Percentiles rank a stretch among this genome's conserved stretches.
Evolutionary conservation across 2,113 vertebrate genomes (phyloP).

Genomic region (Mola mola): DNA sequence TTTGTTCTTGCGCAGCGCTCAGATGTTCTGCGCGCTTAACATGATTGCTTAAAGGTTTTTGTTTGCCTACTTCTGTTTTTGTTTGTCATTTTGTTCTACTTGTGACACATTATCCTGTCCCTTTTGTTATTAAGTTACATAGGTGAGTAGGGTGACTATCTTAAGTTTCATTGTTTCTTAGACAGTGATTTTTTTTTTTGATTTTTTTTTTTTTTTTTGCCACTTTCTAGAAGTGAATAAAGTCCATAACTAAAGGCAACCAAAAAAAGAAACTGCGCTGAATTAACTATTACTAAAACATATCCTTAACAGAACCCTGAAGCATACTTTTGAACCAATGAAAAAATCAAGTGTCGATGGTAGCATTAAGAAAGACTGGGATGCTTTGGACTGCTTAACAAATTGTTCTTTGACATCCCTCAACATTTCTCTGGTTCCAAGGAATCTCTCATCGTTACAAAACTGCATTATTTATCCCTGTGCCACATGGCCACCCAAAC

Average conservation of each 20-base stretch:
- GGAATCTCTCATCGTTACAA: conserved; percentile 60
- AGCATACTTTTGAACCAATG: too few relatives aligned
- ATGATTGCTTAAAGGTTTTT: conserved; percentile 98
- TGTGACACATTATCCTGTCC: conserved; percentile 59
- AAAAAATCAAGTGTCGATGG: too few relatives aligned
- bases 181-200: neutral
- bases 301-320: too few relatives aligned
- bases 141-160: conserved; percentile 7
- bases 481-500: conserved; percentile 50
- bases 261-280: conserved; percentile 10
- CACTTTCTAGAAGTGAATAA: conserved; percentile 25
- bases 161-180: conserved; percentile 17
- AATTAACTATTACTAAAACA: too few relatives aligned
- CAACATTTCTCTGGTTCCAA: conserved; percentile 55
- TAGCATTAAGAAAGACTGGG: too few relatives aligned
- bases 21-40: conserved; percentile 95
- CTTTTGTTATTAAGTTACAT: conserved; percentile 46
- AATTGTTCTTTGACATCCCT: conserved; percentile 63
- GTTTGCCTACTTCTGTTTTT: conserved; percentile 83
- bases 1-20: conserved; percentile 93
- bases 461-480: conserved; percentile 32
- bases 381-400: too few relatives aligned
- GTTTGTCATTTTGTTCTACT: conserved; percentile 74
- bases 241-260: conserved; percentile 12
- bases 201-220: conserved; percentile 5